phyloP scores from a whole-genome alignment of 2,797 vertebrate species.

The Catamblyrhynchus diadema region DNA sequence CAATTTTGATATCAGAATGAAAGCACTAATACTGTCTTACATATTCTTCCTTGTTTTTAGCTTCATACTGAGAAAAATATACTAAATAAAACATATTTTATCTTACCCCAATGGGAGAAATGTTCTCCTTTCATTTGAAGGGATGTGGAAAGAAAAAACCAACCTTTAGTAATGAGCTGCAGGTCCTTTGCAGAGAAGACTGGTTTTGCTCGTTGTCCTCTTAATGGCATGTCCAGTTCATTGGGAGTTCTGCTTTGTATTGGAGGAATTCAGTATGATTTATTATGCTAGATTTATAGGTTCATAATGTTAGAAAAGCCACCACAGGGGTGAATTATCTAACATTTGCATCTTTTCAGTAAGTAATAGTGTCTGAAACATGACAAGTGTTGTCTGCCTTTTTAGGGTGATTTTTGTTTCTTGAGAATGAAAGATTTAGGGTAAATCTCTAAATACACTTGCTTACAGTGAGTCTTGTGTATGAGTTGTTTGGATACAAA shows the following conservation, averaged over 20 bases:
- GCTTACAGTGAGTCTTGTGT: not conserved
- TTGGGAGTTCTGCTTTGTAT: not conserved
- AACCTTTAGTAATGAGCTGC: not conserved
- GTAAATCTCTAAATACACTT: not conserved
- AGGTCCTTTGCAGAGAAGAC: not conserved
- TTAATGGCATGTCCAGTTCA: not conserved
- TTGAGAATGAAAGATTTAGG: not conserved
- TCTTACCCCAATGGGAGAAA: fast-evolving
- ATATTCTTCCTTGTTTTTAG: not conserved
- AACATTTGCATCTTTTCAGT: not conserved
- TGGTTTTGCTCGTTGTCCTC: not conserved
- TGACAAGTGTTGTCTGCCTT: not conserved
- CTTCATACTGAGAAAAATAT: not conserved
- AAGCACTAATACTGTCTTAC: not conserved
- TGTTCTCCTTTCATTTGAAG: not conserved
- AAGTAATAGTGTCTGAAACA: not conserved
- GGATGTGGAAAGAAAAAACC: not conserved
- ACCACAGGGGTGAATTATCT: not conserved
- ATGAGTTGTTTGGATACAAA: not conserved
- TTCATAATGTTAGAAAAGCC: not conserved
- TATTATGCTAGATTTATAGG: not conserved
- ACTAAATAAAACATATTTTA: not conserved
- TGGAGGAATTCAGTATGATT: not conserved
- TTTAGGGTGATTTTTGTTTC: not conserved
- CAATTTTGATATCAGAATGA: not conserved